Conservation (phyloP, 2,797 vertebrate genomes). For the Dicrostonyx torquatus region DNA sequence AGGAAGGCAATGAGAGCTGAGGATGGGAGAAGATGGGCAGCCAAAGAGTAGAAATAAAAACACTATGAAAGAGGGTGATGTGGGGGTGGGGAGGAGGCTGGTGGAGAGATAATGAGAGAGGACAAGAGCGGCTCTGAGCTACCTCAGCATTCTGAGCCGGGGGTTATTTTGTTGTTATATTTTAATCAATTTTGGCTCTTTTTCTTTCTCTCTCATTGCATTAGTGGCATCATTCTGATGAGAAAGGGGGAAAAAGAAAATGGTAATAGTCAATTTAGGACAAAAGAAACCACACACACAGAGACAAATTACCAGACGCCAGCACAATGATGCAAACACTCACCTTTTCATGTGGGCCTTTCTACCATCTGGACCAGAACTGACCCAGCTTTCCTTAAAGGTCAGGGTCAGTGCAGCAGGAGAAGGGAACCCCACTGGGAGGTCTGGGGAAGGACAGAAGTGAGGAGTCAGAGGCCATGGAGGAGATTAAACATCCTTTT, state of each 20-base stretch:
- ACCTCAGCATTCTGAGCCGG: slow-evolving; percentile 41
- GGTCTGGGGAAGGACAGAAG: not conserved
- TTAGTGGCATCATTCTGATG: slow-evolving; percentile 68
- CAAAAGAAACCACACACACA: slow-evolving; percentile 30
- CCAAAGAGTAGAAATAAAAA: not conserved
- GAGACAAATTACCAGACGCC: slow-evolving; percentile 21
- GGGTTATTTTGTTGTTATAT: slow-evolving; percentile 62
- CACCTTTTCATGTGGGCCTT: not conserved
- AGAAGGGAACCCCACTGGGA: not conserved
- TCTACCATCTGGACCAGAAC: not conserved
- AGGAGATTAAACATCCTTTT: not conserved
- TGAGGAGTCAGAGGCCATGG: not conserved
- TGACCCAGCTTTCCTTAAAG: slow-evolving; percentile 7
- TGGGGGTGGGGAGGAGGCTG: not conserved
- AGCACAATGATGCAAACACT: slow-evolving; percentile 9
- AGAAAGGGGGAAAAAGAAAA: slow-evolving; percentile 69
- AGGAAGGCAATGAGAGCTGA: not conserved
- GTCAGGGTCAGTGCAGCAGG: not conserved
- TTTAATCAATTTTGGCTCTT: slow-evolving; percentile 66
- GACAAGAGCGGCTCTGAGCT: not conserved
- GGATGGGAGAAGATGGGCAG: no score
- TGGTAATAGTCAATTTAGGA: slow-evolving; percentile 64
- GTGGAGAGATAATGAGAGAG: slow-evolving; percentile 31
- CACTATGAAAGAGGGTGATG: no score
- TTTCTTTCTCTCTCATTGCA: slow-evolving; percentile 53